Evolutionary conservation across 2,888 invertebrate species (phyloP).

Genomic region (Cephus pulcher): DNA sequence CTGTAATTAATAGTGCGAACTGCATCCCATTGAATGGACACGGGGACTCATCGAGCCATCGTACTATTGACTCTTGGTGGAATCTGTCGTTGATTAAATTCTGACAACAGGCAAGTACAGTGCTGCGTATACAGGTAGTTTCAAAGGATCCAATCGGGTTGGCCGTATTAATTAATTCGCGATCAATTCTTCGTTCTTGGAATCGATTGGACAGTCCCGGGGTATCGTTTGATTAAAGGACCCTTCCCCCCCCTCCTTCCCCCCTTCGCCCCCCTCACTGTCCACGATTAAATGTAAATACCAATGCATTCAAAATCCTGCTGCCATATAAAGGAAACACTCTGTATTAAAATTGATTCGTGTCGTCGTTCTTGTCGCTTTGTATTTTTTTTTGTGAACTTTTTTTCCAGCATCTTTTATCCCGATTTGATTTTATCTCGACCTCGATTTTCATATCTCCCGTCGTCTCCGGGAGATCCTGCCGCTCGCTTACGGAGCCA

Average conservation of each 20-base stretch:
- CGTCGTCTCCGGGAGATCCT: slow-evolving; percentile 18
- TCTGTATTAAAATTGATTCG: background rate
- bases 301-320: background rate
- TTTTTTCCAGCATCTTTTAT: slow-evolving; percentile 14
- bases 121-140: background rate
- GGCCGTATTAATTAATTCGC: background rate
- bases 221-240: background rate
- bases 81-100: background rate
- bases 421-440: slow-evolving; percentile 35
- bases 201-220: background rate
- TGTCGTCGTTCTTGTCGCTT: background rate
- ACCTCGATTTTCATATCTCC: slow-evolving; percentile 15
- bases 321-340: background rate
- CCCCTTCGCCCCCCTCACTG: slow-evolving; percentile 2
- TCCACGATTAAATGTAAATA: background rate
- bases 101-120: background rate
- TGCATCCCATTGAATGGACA: no score
- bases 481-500: slow-evolving; percentile 20
- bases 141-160: background rate
- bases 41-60: background rate
- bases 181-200: background rate
- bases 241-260: background rate
- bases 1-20: no score
- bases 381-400: background rate
- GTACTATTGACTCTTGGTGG: background rate